These are phyloP conservation scores for Antrozous pallidus DNA, from an alignment of 2,797 vertebrate genomes.

Conservation along the genomic window DNA sequence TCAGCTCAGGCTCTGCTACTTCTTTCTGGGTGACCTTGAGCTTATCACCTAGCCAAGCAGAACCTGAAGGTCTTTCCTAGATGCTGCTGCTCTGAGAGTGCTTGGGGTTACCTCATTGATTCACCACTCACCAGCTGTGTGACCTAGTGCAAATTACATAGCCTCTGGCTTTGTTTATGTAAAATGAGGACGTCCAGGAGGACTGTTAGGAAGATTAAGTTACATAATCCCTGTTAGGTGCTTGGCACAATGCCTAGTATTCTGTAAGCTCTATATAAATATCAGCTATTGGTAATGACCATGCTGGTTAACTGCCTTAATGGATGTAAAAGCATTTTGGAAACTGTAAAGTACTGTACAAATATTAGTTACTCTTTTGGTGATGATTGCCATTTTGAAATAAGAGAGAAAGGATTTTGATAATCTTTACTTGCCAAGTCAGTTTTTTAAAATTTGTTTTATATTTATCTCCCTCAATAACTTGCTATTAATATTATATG, in stretches of 20 bases:
- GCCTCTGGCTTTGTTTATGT: background rate
- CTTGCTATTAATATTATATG: conserved; percentile 62
- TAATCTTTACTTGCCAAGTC: conserved; percentile 38
- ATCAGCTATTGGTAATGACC: conserved; percentile 49
- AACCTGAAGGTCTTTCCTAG: background rate
- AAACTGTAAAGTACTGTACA: conserved; percentile 11
- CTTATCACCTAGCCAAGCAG: background rate
- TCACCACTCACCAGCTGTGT: background rate
- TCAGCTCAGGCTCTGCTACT: background rate
- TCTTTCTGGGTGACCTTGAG: background rate
- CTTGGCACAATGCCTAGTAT: conserved; percentile 31
- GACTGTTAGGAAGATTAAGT: conserved; percentile 34
- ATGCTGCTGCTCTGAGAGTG: background rate
- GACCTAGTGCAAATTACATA: background rate
- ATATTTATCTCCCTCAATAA: conserved; percentile 60
- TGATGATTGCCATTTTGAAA: conserved; percentile 46
- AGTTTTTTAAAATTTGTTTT: conserved; percentile 50
- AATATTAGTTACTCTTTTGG: conserved; percentile 24
- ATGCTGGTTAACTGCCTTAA: conserved; percentile 55
- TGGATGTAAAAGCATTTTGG: conserved; percentile 49
- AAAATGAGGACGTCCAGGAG: background rate
- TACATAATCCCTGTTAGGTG: background rate
- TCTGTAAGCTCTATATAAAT: conserved; percentile 23
- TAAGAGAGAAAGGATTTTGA: conserved; percentile 31
- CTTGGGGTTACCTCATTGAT: background rate